Percentiles rank a stretch among this genome's conserved stretches.
Evolutionary conservation across 1,140 invertebrate genomes (phyloP).

Genomic region (Melitaea cinxia): DNA sequence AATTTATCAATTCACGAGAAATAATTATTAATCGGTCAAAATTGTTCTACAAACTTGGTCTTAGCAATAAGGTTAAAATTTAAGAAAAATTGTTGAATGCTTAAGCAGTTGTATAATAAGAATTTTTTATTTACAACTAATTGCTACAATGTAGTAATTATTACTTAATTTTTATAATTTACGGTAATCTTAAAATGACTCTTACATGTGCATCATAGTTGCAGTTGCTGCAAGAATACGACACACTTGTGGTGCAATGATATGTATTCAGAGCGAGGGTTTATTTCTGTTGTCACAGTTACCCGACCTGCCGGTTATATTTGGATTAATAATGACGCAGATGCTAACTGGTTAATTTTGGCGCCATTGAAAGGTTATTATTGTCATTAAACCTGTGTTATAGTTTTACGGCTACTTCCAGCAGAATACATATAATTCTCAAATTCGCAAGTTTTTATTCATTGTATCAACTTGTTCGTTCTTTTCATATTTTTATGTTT

Average conservation of each 20-base stretch:
- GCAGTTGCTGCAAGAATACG: constrained; percentile 31
- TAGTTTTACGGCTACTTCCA: constrained; percentile 21
- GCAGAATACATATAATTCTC: constrained; percentile 13
- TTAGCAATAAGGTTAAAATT: no score
- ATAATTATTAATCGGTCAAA: no score
- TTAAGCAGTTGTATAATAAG: no score
- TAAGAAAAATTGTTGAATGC: no score
- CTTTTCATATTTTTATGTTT: neutral
- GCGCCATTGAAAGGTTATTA: constrained; percentile 63
- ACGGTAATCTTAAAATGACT: neutral
- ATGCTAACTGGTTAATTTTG: constrained; percentile 68
- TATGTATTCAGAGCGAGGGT: constrained; percentile 69
- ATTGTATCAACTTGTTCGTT: neutral
- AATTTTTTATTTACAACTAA: no score
- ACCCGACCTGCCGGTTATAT: constrained; percentile 64
- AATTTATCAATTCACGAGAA: no score
- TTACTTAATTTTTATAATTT: no score
- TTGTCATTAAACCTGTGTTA: constrained; percentile 44
- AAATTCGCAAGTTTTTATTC: constrained; percentile 3
- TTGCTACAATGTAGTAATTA: no score
- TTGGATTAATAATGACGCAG: constrained; percentile 75
- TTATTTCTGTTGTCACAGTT: constrained; percentile 75
- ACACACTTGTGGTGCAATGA: constrained; percentile 59
- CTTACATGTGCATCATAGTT: neutral
- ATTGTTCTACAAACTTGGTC: no score